Evolutionary conservation across 2,113 vertebrate genomes (phyloP), one percentile per base, ranked within the genome.

Genomic region (Prunella fulvescens): DNA sequence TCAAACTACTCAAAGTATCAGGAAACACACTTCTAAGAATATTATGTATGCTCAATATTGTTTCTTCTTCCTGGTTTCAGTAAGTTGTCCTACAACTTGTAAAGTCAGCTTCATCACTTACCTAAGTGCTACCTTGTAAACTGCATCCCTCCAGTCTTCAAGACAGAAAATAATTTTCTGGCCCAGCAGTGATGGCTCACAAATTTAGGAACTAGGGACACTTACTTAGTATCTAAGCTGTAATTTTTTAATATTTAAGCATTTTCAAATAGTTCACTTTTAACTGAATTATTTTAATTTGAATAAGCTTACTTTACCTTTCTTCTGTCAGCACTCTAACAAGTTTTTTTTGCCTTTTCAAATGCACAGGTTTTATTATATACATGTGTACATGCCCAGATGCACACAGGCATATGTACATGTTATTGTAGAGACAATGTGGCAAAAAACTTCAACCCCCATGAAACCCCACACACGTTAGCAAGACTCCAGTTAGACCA

Each of bases 331-430:
- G 54, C n/a, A 44, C 7, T 67, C 17, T 39, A 62, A 28, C 4
- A n/a, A 37, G 5, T 6, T 40, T 69, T 51, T 37, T 61, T 33
- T 80, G 22, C n/a, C 71, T 76, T 61, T 90, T 69, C 28, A 78
- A 67, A 54, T 39, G 25, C 39, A 54, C 1, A 9, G 14, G 9
- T 67, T 67, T 71, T 39, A 71, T 28, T 78, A n/a, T 19, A 44
- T 19, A 50, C 18, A 72, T 1, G 3, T 5, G 4, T 50, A 57
- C 7, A 44, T 19, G 22, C n/a, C 31, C 13, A 79, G 35, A 58
- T 7, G 11, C 16, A 62, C 16, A 54, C 8, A 87, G n/a, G 8
- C 13, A 50, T 29, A 67, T 0, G 1, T 26, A 57, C 12, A 5
- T 14, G 25, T 28, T 40, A 28, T 2, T 76, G 14, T 18, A 83